phyloP scores from a whole-genome alignment of 2,888 invertebrate species.

The Ecliptopera silaceata region DNA sequence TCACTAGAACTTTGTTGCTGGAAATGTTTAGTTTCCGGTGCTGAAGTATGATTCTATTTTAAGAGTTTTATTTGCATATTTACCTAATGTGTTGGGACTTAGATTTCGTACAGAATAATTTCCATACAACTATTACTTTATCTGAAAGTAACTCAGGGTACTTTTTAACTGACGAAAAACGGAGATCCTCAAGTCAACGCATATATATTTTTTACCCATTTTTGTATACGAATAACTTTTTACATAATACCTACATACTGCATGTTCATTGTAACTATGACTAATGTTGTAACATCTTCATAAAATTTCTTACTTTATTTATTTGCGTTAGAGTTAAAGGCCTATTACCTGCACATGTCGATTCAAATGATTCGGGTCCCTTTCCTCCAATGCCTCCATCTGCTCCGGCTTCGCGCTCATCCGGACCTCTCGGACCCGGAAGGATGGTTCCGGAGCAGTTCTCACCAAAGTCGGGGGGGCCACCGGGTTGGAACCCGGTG shows the following conservation, averaged over 20 bases:
- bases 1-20: slow-evolving; percentile 18
- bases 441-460: slow-evolving; percentile 24
- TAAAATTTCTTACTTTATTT: not conserved
- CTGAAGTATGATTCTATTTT: slow-evolving; percentile 42
- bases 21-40: slow-evolving; percentile 48
- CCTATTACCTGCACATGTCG: slow-evolving; percentile 86
- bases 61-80: slow-evolving; percentile 39
- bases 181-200: too few relatives aligned
- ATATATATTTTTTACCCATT: too few relatives aligned
- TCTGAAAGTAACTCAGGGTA: too few relatives aligned
- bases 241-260: too few relatives aligned
- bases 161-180: too few relatives aligned
- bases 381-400: slow-evolving; percentile 83
- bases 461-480: slow-evolving; percentile 16
- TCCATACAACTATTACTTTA: too few relatives aligned
- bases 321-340: too few relatives aligned
- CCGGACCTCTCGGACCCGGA: slow-evolving; percentile 32
- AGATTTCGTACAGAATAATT: too few relatives aligned
- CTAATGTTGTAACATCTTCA: too few relatives aligned
- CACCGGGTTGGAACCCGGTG: slow-evolving; percentile 41
- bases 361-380: slow-evolving; percentile 88
- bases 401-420: slow-evolving; percentile 70
- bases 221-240: too few relatives aligned
- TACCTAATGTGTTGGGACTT: slow-evolving; percentile 22
- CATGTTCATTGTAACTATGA: too few relatives aligned